Evolutionary conservation across 2,797 vertebrate species (phyloP).

Genomic region (Molothrus aeneus): DNA sequence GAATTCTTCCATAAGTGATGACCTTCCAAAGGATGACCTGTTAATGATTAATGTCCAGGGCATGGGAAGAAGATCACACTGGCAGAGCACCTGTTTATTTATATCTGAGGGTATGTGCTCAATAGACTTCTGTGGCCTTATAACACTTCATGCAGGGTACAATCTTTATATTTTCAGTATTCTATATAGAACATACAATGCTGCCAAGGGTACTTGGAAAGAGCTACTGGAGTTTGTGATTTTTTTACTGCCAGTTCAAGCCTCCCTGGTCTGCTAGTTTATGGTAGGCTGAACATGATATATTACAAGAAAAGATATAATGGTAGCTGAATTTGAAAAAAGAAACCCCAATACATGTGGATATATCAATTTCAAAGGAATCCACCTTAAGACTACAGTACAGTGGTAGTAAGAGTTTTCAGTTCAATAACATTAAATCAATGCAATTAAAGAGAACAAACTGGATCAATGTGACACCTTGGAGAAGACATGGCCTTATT

Average conservation of each 20-base stretch:
- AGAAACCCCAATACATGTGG: fast-evolving
- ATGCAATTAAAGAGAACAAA: slow-evolving; percentile 45
- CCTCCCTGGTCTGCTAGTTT: neutral
- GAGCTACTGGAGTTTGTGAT: neutral
- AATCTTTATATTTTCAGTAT: neutral
- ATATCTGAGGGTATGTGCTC: neutral
- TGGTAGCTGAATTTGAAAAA: neutral
- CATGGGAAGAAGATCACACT: neutral
- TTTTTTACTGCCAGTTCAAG: neutral
- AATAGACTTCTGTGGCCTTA: neutral
- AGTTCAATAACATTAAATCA: slow-evolving; percentile 45
- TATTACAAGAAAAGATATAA: neutral
- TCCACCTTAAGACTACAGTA: slow-evolving; percentile 1
- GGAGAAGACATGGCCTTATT: neutral
- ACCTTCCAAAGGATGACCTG: neutral
- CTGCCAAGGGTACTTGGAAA: neutral
- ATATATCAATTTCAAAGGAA: neutral
- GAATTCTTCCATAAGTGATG: neutral
- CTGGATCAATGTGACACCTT: slow-evolving; percentile 26
- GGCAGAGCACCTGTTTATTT: too few relatives aligned
- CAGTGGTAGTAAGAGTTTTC: neutral
- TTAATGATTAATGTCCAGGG: fast-evolving
- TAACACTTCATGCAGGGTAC: neutral
- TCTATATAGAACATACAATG: neutral
- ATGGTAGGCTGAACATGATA: neutral